These are phyloP conservation scores for Notarius lentiginosus DNA, from an alignment of 2,113 vertebrate genomes.

Conservation along the genomic window DNA sequence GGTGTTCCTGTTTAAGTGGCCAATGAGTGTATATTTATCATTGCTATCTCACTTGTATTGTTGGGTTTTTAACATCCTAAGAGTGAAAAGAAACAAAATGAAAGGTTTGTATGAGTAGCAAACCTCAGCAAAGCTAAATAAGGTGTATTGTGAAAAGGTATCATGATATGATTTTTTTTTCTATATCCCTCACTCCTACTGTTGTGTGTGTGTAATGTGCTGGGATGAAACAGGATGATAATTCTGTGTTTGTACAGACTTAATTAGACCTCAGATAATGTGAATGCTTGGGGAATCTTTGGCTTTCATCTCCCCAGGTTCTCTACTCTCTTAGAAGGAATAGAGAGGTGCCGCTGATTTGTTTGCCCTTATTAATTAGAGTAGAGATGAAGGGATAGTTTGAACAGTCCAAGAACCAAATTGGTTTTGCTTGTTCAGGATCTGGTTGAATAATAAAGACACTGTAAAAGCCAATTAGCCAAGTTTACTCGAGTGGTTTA, in stretches of 20 bases:
- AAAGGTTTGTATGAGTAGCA: neutral
- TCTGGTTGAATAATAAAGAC: constrained; percentile 5
- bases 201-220: neutral
- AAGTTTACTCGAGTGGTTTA: constrained; percentile 11
- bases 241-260: constrained; percentile 22
- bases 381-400: constrained; percentile 41
- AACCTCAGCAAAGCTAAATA: neutral
- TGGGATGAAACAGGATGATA: constrained; percentile 2
- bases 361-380: constrained; percentile 68
- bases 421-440: neutral
- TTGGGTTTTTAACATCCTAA: neutral
- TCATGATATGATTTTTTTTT: neutral
- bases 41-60: neutral
- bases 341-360: constrained; percentile 49
- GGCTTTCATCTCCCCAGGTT: constrained; percentile 27
- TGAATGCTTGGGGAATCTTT: constrained; percentile 23
- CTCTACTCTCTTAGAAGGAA: constrained; percentile 25
- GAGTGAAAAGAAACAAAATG: neutral
- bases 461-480: constrained; percentile 31
- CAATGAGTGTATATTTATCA: neutral
- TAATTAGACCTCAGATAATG: constrained; percentile 36
- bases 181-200: neutral
- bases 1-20: neutral
- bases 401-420: constrained; percentile 6
- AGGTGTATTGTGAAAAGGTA: neutral